A percentile compares a stretch with the other conserved stretches of the same genome.
phyloP scores from a whole-genome alignment of 2,113 vertebrate species.

The Callocephalon fimbriatum region DNA sequence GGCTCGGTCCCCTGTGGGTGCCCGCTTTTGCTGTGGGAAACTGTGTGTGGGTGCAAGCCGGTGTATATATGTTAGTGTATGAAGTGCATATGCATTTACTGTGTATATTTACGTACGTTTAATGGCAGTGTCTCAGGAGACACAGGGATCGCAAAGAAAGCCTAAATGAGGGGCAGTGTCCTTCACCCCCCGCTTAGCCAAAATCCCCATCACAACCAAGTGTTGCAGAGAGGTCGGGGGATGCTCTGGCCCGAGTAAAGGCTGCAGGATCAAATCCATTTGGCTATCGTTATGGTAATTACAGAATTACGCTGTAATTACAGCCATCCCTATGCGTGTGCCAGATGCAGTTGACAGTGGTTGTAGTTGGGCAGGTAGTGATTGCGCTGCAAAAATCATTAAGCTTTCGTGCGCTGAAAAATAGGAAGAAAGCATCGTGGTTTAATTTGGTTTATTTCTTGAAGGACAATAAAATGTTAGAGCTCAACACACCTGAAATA shows the following conservation, averaged over 20 bases:
- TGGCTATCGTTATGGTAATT: not conserved
- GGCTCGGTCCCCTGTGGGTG: not conserved
- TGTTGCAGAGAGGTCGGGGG: accelerated
- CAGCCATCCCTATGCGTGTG: not conserved
- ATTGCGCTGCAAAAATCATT: not conserved
- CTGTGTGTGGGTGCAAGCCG: not conserved
- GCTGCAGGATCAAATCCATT: not conserved
- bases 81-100: accelerated
- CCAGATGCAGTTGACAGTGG: not conserved
- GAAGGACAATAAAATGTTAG: not conserved
- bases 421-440: not conserved
- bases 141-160: not conserved
- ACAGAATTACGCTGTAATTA: not conserved
- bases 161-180: not conserved
- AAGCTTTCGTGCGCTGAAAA: not conserved
- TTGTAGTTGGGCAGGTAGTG: not conserved
- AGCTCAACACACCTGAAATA: not conserved
- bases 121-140: not conserved
- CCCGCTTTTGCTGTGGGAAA: not conserved
- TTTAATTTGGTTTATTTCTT: not conserved
- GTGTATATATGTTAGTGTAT: accelerated
- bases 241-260: not conserved
- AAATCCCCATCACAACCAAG: accelerated
- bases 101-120: accelerated
- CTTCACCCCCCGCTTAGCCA: not conserved